These are phyloP conservation scores for Aromia moschata DNA, from an alignment of 2,888 invertebrate species.

Conservation along the genomic window DNA sequence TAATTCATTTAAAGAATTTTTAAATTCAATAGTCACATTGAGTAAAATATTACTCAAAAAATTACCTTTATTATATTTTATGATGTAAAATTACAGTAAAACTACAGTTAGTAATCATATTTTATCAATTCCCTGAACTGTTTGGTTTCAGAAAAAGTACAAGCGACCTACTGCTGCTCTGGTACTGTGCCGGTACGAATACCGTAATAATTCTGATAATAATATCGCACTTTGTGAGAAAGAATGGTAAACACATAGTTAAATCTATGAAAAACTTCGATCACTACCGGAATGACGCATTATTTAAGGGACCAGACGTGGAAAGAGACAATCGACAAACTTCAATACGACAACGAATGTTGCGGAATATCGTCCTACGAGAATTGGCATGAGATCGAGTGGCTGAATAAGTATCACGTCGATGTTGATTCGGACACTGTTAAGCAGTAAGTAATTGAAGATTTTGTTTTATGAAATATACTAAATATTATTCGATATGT, in stretches of 20 bases:
- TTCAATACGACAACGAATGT: conserved; percentile 68
- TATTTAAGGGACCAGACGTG: conserved; percentile 68
- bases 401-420: conserved; percentile 67
- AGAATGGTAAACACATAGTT: conserved; percentile 58
- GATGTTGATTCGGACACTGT: conserved; percentile 49
- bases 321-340: conserved; percentile 68
- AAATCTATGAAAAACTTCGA: conserved; percentile 64
- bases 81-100: too few species aligned
- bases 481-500: too few species aligned
- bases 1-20: conserved; percentile 12
- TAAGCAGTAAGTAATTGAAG: conserved; percentile 51
- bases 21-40: too few species aligned
- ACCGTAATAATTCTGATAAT: conserved; percentile 56
- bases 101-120: too few species aligned
- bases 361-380: conserved; percentile 67
- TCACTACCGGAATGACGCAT: conserved; percentile 67
- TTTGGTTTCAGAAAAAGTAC: conserved; percentile 59
- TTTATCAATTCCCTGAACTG: too few species aligned
- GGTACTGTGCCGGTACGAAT: conserved; percentile 57
- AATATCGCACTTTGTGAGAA: conserved; percentile 53
- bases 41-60: too few species aligned
- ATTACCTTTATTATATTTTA: neutral
- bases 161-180: conserved; percentile 54
- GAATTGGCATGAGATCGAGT: conserved; percentile 70
- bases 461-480: neutral